Evolutionary conservation across 2,888 invertebrate genomes (phyloP), one percentile per base, ranked within the genome.

Genomic region (Chromoteleia sp.): DNA sequence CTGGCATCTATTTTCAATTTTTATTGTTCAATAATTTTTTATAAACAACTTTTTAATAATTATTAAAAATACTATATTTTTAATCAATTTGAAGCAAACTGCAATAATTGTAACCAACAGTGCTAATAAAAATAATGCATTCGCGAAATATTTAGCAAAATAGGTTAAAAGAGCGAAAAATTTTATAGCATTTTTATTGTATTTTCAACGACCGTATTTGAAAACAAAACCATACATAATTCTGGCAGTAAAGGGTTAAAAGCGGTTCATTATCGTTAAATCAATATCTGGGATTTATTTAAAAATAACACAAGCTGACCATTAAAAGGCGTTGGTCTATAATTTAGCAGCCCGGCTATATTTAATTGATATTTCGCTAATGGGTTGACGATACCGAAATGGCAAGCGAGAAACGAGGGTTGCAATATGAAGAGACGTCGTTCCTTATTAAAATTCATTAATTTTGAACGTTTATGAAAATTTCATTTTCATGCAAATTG

Each of bases 401-500:
- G 63, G 61, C 82, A 63, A 80, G 77, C 56, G 70, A 65, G 76
- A 65, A 59, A 58, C 52, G 71, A 73, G 70, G 77, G 83, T 39
- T 65, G 58, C 70, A 81, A 67, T 77, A 43, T 77, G 70, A 71
- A 74, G 83, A 82, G 84, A 84, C 84, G 81, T 77, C 81, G 78
- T 70, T 79, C 84, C 89, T 90, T 87, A 90, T 91, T 90, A 90
- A 91, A 91, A 91, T 91, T 91, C 90, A 91, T 91, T 90, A 90
- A 91, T 90, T 90, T 91, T 85, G 85, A 81, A 84, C 87, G 87
- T 87, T 87, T 87, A 88, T 88, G 87, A 89, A 89, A 88, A 84
- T 91, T 90, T 90, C 88, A 90, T 91, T 90, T 88, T 90, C 88
- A 91, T 91, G 90, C 90, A 91, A 91, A 91, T 91, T 86, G 85